Evolutionary conservation across 2,113 vertebrate species (phyloP).

Genomic region (Centropus bengalensis): DNA sequence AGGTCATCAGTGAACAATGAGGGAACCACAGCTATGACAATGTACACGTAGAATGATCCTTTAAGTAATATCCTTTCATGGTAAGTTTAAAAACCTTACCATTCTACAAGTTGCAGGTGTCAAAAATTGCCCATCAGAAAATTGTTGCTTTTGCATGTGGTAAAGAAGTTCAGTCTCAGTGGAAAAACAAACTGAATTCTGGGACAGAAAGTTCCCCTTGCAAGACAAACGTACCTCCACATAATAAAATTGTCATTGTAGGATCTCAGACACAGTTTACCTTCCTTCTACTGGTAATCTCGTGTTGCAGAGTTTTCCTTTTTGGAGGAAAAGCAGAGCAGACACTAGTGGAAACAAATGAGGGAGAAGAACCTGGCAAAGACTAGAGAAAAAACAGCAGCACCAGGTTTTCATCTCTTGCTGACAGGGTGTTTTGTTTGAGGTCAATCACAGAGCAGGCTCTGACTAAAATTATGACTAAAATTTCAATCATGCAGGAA

Average conservation of each 20-base stretch:
- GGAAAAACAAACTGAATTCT: neutral
- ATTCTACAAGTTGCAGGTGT: neutral
- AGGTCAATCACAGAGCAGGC: neutral
- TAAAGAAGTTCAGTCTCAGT: neutral
- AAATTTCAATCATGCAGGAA: neutral
- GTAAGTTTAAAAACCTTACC: neutral
- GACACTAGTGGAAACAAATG: neutral
- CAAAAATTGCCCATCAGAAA: neutral
- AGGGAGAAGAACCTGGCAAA: constrained; percentile 3
- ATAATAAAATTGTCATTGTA: neutral
- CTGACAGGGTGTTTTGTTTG: neutral
- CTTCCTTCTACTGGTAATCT: neutral
- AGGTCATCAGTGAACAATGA: neutral
- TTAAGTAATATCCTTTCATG: neutral
- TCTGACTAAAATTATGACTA: neutral
- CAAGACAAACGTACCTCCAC: neutral
- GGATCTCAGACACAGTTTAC: neutral
- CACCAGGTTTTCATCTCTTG: neutral
- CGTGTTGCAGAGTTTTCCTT: neutral
- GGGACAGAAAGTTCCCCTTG: neutral
- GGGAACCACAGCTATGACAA: neutral
- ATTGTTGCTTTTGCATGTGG: neutral
- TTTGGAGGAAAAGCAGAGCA: neutral
- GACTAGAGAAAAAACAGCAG: neutral
- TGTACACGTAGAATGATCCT: neutral